Percentiles rank a stretch among this genome's conserved stretches.
Evolutionary conservation across 2,888 invertebrate genomes (phyloP).

Genomic region (Rugalucina vietnamica): DNA sequence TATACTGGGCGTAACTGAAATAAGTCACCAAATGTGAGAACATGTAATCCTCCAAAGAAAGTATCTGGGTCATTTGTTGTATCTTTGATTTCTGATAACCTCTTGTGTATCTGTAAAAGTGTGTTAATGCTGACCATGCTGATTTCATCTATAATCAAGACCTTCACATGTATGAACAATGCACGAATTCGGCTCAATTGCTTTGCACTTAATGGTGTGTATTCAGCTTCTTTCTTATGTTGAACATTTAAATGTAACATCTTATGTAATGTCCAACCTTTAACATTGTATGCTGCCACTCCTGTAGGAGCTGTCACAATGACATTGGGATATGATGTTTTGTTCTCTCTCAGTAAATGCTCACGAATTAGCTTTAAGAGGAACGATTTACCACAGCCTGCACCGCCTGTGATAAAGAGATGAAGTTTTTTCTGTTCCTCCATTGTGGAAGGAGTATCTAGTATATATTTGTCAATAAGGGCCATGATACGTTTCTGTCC

Average conservation of each 20-base stretch:
- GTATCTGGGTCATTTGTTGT: not conserved
- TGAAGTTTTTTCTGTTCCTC: not conserved
- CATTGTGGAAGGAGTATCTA: too few relatives aligned
- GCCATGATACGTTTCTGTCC: too few relatives aligned
- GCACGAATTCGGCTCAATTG: not conserved
- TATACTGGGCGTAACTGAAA: not conserved
- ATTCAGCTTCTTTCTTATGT: slow-evolving; percentile 4
- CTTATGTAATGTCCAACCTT: slow-evolving; percentile 18
- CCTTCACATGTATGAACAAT: not conserved
- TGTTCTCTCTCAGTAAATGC: not conserved
- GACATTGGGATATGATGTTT: not conserved
- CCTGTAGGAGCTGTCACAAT: slow-evolving; percentile 23
- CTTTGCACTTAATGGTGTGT: not conserved
- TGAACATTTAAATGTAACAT: slow-evolving; percentile 2
- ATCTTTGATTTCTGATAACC: slow-evolving; percentile 5
- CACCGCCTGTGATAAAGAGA: slow-evolving; percentile 24
- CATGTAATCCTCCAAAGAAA: not conserved
- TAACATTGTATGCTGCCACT: slow-evolving; percentile 20
- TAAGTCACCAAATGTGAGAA: not conserved
- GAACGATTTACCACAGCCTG: slow-evolving; percentile 21
- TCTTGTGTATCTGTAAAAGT: slow-evolving; percentile 11
- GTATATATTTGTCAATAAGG: not conserved
- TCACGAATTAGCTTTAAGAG: not conserved
- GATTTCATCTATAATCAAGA: slow-evolving; percentile 17
- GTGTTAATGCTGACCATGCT: slow-evolving; percentile 21